These are phyloP conservation scores for Stenotaenia linearis DNA, from an alignment of 2,888 invertebrate genomes.

Conservation along the genomic window DNA sequence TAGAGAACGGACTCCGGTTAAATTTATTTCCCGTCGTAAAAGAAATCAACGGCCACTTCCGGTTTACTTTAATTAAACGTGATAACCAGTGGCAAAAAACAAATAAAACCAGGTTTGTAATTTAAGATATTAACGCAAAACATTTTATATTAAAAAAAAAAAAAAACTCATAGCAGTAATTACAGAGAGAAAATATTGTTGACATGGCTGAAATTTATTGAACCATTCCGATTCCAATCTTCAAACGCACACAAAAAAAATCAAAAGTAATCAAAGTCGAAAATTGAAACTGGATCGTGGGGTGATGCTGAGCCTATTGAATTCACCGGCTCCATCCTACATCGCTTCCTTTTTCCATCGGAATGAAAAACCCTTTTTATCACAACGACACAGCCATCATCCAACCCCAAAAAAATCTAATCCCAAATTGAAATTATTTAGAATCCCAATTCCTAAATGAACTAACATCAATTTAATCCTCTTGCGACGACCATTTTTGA, in stretches of 20 bases:
- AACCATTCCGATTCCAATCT: neutral
- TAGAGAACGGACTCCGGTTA: no score
- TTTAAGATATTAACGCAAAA: no score
- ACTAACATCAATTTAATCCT: neutral
- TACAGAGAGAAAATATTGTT: neutral
- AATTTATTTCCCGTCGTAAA: no score
- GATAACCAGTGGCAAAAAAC: no score
- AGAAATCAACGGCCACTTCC: no score
- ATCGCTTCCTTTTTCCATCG: neutral
- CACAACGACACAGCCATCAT: neutral
- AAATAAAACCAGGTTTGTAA: no score
- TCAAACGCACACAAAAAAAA: neutral
- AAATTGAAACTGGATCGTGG: constrained; percentile 5
- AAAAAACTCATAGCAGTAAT: neutral
- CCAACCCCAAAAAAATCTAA: neutral
- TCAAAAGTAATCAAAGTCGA: constrained; percentile 20
- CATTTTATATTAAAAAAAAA: neutral
- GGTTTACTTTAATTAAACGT: no score
- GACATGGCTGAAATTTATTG: neutral
- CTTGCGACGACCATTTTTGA: no score
- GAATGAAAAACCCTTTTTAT: neutral
- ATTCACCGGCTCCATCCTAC: neutral
- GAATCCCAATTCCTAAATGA: neutral
- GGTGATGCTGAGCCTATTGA: constrained; percentile 12
- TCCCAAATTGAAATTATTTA: constrained; percentile 18